A percentile compares a stretch with the other conserved stretches of the same genome.
These are phyloP conservation scores for Carapus acus DNA, from an alignment of 2,797 vertebrate genomes.

Conservation along the genomic window DNA sequence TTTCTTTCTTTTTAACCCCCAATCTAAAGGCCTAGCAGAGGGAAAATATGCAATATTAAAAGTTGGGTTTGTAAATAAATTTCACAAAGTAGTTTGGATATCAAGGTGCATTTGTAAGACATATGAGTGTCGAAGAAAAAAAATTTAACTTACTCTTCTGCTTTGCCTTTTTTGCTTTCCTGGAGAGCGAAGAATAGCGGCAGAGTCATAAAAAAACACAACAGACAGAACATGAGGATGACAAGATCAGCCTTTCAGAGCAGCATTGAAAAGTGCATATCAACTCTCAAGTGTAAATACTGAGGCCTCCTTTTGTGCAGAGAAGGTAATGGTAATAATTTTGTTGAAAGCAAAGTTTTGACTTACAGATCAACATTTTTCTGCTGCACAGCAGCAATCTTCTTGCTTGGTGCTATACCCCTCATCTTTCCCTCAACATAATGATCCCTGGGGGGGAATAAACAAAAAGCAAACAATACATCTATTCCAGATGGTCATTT, in stretches of 20 bases:
- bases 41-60: too few species aligned
- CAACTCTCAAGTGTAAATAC: too few species aligned
- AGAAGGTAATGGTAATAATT: too few species aligned
- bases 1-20: too few species aligned
- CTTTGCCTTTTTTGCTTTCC: constrained; percentile 96
- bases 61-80: too few species aligned
- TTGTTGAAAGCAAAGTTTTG: constrained; percentile 7
- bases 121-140: background rate
- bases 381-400: constrained; percentile 91
- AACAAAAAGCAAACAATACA: background rate
- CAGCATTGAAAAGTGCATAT: too few species aligned
- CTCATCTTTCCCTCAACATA: constrained; percentile 98
- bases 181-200: constrained; percentile 42
- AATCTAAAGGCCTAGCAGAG: too few species aligned
- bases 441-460: constrained; percentile 77
- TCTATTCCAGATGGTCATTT: background rate
- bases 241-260: too few species aligned
- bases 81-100: too few species aligned
- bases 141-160: constrained; percentile 83
- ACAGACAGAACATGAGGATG: background rate
- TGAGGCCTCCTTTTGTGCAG: too few species aligned
- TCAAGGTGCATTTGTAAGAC: too few species aligned
- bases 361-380: constrained; percentile 94
- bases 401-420: constrained; percentile 93
- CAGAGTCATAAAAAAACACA: background rate